Base-by-base conservation (phyloP, 2,113 vertebrate species). In the Baryphthengus martii region DNA sequence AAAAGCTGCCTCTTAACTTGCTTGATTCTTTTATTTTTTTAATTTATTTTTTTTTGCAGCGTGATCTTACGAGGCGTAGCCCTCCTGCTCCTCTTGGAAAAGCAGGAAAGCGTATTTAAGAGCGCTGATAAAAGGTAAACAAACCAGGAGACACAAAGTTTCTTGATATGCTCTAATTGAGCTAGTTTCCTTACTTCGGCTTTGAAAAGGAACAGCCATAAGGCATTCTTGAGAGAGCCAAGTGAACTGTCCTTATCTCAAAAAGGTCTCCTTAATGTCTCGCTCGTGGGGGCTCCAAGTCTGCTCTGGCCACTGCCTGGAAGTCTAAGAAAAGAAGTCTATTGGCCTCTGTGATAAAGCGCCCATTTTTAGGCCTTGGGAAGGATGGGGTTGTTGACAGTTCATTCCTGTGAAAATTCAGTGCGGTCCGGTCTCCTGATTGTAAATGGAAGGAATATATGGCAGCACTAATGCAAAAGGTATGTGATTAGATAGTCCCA, bases 361-460 rank as follows among this genome's bases (percentile, higher is more conserved):
- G 89, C 95, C 93, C 95, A 94, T 96, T 96, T 95, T 97, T 95
- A 91, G 96, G 97, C 97, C 98, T 98, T 98, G 98, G 97, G 98
- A 97, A 97, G 98, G 98, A 97, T 97, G 97, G 96, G 93, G 90
- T 95, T 98, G 98, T 98, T 98, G 98, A 98, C 98, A 98, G 97
- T 97, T 98, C 98, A 97, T 98, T 98, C 98, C 98, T 98, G 98
- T 94, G 95, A 96, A 96, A 97, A 96, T 90, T 17, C 93, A 94
- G 97, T 23, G 52, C 83, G 94, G 96, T 93, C 93, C 93, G 66
- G 91, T 84, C 97, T 96, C 85, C 39, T 21, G 93, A 52, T 93
- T 89, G 89, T 25, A 88, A 94, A 88, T 90, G 95, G 95, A 90
- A 87, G 93, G 93, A n/a, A 91, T 94, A 85, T 74, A 94, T 93